phyloP scores from a whole-genome alignment of 30 jellyfish, hydroid and myxozoan species.

The Hydractinia echinata region DNA sequence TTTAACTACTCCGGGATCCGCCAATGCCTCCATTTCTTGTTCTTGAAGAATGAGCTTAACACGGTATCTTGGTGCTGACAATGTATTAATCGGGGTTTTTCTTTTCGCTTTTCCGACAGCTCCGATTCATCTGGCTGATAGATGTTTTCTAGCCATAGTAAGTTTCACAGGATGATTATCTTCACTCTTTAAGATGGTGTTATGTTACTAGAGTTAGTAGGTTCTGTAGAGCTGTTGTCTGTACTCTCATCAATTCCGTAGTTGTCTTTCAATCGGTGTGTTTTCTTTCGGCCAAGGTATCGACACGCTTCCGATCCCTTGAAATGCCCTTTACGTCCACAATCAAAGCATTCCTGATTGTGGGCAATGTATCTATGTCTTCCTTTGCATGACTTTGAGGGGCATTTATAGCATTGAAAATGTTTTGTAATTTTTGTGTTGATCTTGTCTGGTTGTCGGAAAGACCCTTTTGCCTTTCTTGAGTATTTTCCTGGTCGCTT shows the following conservation, averaged over 20 bases:
- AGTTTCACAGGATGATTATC: too few species aligned
- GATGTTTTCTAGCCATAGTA: not conserved
- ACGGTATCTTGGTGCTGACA: constrained; percentile 39
- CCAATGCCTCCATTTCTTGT: constrained; percentile 36
- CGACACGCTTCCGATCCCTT: constrained; percentile 10
- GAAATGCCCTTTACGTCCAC: not conserved
- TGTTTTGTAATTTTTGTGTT: not conserved
- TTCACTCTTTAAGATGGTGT: too few species aligned
- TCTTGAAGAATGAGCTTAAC: constrained; percentile 23
- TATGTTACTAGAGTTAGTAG: too few species aligned
- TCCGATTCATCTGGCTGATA: constrained; percentile 19
- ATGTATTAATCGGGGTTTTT: constrained; percentile 19
- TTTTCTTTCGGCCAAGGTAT: too few species aligned
- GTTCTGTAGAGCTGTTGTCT: too few species aligned
- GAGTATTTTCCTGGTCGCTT: constrained; percentile 22
- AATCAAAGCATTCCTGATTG: constrained; percentile 10
- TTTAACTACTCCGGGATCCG: constrained; percentile 56
- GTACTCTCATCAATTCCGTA: too few species aligned
- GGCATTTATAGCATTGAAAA: not conserved
- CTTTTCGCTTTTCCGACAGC: constrained; percentile 25
- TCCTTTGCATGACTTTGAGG: not conserved
- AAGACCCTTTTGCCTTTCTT: not conserved
- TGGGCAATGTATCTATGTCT: not conserved
- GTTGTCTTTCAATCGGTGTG: not conserved
- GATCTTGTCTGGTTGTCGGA: not conserved